A percentile compares a stretch with the other conserved stretches of the same genome.
Conservation (phyloP, 2,888 invertebrate genomes). For the Coenonympha arcania region DNA sequence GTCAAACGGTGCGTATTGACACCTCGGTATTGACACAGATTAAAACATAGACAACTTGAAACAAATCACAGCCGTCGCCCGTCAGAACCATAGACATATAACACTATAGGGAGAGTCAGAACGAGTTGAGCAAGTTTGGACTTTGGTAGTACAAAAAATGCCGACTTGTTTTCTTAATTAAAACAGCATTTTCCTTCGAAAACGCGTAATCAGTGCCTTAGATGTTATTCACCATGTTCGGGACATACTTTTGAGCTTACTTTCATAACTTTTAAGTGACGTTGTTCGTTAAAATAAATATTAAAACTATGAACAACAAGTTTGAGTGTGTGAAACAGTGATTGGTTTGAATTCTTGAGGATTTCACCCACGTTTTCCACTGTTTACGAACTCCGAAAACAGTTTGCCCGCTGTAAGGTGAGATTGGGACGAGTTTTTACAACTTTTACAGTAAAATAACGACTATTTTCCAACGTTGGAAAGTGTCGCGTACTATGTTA, state of each 20-base stretch:
- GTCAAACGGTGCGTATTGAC: too few relatives aligned
- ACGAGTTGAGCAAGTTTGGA: constrained; percentile 28
- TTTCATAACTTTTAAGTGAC: constrained; percentile 13
- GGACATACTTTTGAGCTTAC: constrained; percentile 20
- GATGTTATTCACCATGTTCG: constrained; percentile 24
- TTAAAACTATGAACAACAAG: constrained; percentile 21
- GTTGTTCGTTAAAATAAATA: constrained; percentile 7
- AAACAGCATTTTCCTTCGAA: constrained; percentile 34
- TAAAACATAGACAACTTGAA: too few relatives aligned
- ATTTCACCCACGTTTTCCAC: constrained; percentile 21
- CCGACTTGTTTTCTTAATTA: constrained; percentile 34
- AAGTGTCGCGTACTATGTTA: constrained; percentile 23
- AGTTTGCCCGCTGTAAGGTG: constrained; percentile 34
- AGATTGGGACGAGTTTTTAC: constrained; percentile 20
- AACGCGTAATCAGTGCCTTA: constrained; percentile 35
- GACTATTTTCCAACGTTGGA: constrained; percentile 12
- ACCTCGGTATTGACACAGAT: too few relatives aligned
- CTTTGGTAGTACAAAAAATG: constrained; percentile 31
- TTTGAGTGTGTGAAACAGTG: constrained; percentile 28
- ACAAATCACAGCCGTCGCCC: too few relatives aligned
- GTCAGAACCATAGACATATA: too few relatives aligned
- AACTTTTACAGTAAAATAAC: neutral
- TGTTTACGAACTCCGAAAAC: constrained; percentile 21
- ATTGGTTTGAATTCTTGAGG: constrained; percentile 24
- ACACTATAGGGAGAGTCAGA: too few relatives aligned